A percentile compares a stretch with the other conserved stretches of the same genome.
These are phyloP conservation scores for Lithophane ornitopus DNA, from an alignment of 2,888 invertebrate species.

Conservation along the genomic window DNA sequence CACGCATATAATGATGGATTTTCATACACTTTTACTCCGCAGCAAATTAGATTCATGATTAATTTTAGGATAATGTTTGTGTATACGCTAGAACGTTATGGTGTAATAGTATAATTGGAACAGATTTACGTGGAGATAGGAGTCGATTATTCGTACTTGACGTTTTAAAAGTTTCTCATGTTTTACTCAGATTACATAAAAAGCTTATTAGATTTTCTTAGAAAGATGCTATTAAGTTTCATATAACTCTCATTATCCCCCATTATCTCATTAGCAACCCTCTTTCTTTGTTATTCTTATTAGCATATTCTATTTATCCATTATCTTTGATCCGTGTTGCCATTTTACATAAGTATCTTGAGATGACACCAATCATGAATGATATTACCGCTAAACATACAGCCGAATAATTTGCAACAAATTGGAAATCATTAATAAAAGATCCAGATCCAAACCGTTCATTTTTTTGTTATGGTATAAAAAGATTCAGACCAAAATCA, in stretches of 20 bases:
- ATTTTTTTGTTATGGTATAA: background rate
- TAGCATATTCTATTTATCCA: background rate
- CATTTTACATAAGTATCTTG: too few species aligned
- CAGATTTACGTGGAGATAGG: background rate
- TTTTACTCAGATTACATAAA: too few species aligned
- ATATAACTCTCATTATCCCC: background rate
- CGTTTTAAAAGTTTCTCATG: background rate
- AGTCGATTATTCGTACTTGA: background rate
- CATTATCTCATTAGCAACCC: background rate
- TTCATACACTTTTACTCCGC: constrained; percentile 44
- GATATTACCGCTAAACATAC: background rate
- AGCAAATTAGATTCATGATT: constrained; percentile 46
- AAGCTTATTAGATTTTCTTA: background rate
- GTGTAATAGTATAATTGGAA: constrained; percentile 22
- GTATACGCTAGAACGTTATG: constrained; percentile 6
- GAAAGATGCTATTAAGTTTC: background rate
- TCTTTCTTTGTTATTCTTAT: background rate
- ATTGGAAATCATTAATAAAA: too few species aligned
- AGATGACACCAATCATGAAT: background rate
- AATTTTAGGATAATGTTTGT: constrained; percentile 47
- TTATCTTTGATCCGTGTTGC: too few species aligned
- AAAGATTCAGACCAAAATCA: too few species aligned
- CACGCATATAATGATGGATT: constrained; percentile 61
- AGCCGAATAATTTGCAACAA: too few species aligned
- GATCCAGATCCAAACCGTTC: background rate